Evolutionary conservation across 2,888 invertebrate species (phyloP).

Genomic region (Cephus rjabovi): DNA sequence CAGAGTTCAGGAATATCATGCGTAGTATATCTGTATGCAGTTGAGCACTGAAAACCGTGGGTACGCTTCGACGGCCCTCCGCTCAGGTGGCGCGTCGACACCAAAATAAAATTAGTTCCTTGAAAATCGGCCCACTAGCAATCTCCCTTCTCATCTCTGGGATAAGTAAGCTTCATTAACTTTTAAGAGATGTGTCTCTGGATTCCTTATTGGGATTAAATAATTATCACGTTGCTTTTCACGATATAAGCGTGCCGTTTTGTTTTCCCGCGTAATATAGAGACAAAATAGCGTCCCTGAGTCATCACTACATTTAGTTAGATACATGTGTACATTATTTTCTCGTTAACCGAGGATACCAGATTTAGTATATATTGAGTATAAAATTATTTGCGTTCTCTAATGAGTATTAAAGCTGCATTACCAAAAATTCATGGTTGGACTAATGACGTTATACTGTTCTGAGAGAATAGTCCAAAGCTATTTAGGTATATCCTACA

Average conservation of each 20-base stretch:
- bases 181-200: neutral
- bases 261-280: neutral
- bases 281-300: neutral
- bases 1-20: too few species aligned
- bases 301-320: neutral
- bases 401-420: neutral
- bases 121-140: too few species aligned
- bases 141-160: too few species aligned
- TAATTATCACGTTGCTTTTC: neutral
- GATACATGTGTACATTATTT: neutral
- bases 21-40: too few species aligned
- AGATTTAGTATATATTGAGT: neutral
- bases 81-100: too few species aligned
- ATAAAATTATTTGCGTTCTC: neutral
- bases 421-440: neutral
- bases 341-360: neutral
- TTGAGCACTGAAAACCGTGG: too few species aligned
- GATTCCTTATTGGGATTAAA: neutral
- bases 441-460: neutral
- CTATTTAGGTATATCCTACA: neutral
- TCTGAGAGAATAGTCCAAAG: neutral
- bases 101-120: too few species aligned
- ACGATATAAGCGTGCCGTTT: neutral
- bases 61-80: too few species aligned
- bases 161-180: too few species aligned